These are phyloP conservation scores for Sarcophilus harrisii DNA, from an alignment of 2,797 vertebrate species.

Conservation along the genomic window DNA sequence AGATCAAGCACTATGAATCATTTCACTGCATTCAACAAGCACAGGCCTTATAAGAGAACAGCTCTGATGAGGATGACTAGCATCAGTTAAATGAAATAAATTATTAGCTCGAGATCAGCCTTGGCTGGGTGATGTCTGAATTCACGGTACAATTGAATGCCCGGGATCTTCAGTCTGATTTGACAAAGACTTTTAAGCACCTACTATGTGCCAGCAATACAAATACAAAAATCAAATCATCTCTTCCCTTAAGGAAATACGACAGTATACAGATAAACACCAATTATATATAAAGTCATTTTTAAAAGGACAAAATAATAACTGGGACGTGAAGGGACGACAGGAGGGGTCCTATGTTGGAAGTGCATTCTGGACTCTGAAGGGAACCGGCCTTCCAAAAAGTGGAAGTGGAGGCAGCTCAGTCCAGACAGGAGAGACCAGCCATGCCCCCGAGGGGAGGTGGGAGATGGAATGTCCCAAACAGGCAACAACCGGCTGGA, in stretches of 20 bases:
- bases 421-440: background rate
- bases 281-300: background rate
- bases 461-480: background rate
- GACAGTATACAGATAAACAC: background rate
- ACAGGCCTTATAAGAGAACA: background rate
- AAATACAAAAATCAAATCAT: background rate
- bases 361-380: background rate
- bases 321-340: background rate
- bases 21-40: background rate
- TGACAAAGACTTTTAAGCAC: background rate
- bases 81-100: background rate
- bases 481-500: background rate
- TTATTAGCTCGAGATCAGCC: background rate
- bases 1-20: background rate
- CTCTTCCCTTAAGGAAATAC: background rate
- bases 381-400: background rate
- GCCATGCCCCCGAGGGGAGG: background rate
- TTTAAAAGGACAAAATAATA: background rate
- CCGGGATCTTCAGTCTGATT: background rate
- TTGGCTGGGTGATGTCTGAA: background rate
- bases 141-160: background rate
- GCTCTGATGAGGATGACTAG: background rate
- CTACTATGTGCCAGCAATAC: background rate
- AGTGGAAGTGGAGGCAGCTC: too few species aligned
- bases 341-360: background rate